These are phyloP conservation scores for Mormyrops boulengeri DNA, from an alignment of 2,797 vertebrate species.

Conservation along the genomic window DNA sequence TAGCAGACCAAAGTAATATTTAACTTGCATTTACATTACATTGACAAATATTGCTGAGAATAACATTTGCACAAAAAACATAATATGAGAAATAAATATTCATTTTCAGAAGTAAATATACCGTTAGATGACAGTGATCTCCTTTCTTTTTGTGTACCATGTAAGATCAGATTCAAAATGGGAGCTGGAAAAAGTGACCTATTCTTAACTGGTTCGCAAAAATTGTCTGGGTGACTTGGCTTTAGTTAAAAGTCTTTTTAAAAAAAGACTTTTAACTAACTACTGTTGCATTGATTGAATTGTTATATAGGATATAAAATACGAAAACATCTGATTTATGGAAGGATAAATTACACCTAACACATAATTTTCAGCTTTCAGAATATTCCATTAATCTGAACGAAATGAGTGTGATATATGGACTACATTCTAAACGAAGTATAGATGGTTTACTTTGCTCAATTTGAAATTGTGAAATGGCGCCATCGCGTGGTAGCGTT, in stretches of 20 bases:
- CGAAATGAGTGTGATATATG: background rate
- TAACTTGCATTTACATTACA: background rate
- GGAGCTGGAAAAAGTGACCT: background rate
- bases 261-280: background rate
- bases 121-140: background rate
- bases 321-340: background rate
- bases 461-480: slow-evolving; percentile 9
- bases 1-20: background rate
- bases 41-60: background rate
- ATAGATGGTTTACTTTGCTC: background rate
- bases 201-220: background rate
- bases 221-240: background rate
- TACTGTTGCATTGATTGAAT: background rate
- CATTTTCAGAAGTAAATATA: background rate
- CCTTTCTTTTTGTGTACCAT: background rate
- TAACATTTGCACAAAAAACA: background rate
- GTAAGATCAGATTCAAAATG: background rate
- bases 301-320: background rate
- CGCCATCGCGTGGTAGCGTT: background rate
- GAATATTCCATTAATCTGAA: background rate
- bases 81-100: background rate
- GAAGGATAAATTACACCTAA: background rate
- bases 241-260: background rate
- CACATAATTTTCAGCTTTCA: background rate
- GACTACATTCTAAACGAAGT: background rate